These are phyloP conservation scores for Phortica variegata DNA, from an alignment of 1,140 invertebrate genomes.

Conservation along the genomic window DNA sequence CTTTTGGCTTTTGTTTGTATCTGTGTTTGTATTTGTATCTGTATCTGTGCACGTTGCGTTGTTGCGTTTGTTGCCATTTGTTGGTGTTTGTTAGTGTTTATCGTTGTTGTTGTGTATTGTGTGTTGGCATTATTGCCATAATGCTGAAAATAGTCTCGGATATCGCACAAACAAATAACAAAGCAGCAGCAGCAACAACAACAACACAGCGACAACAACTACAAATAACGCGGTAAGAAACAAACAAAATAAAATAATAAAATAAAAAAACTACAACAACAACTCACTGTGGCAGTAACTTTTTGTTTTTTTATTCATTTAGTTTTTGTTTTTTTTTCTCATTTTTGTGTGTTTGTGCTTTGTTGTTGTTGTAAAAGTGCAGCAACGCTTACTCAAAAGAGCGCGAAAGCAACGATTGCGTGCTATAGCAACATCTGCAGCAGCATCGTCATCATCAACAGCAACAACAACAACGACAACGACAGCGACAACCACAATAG, in stretches of 20 bases:
- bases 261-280: too few species aligned
- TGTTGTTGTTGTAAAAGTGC: too few species aligned
- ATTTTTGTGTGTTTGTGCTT: too few species aligned
- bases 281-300: too few species aligned
- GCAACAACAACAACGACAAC: constrained; percentile 11
- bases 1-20: not conserved
- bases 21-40: not conserved
- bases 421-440: not conserved
- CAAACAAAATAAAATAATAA: too few species aligned
- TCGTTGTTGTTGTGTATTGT: constrained; percentile 1
- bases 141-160: constrained; percentile 37
- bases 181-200: not conserved
- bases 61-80: not conserved
- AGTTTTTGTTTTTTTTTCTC: too few species aligned
- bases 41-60: not conserved
- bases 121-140: constrained; percentile 29
- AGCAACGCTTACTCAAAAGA: too few species aligned
- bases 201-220: constrained; percentile 1
- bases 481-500: constrained; percentile 13
- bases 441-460: not conserved
- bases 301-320: too few species aligned
- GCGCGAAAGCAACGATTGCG: too few species aligned
- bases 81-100: constrained; percentile 4
- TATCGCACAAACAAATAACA: constrained; percentile 42
- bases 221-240: too few species aligned